These are phyloP conservation scores for Mamestra configurata DNA, from an alignment of 1,140 invertebrate species.

Conservation along the genomic window DNA sequence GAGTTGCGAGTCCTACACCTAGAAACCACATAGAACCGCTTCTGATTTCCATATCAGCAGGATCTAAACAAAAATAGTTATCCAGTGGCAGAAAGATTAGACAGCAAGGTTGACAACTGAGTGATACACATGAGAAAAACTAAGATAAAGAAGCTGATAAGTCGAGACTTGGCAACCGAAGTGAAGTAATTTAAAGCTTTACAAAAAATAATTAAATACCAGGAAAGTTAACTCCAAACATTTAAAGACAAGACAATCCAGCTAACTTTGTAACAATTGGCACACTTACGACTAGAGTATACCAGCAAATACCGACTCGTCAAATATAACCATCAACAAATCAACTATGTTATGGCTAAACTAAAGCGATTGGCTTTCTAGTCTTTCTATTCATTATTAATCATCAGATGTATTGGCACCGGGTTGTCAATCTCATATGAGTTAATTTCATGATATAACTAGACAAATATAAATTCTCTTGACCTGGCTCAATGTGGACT, in stretches of 20 bases:
- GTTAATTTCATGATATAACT: neutral
- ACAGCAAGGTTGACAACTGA: neutral
- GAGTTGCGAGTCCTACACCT: neutral
- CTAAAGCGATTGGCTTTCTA: slow-evolving; percentile 10
- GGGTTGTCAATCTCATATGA: neutral
- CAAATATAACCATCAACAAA: neutral
- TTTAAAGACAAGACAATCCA: neutral
- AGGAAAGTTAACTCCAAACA: neutral
- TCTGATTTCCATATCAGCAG: neutral
- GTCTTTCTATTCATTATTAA: neutral
- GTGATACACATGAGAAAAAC: slow-evolving; percentile 14
- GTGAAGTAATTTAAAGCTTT: neutral
- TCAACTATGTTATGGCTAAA: neutral
- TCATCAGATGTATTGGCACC: no score
- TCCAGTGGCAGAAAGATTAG: neutral
- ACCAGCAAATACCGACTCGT: neutral
- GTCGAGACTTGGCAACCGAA: neutral
- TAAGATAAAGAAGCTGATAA: slow-evolving; percentile 26
- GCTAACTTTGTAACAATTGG: neutral
- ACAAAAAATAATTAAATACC: neutral
- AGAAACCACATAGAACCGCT: neutral
- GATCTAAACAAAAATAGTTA: slow-evolving; percentile 6
- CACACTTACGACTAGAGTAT: neutral
- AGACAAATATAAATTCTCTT: slow-evolving; percentile 20
- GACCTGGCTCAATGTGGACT: slow-evolving; percentile 38